These are phyloP conservation scores for Cossypha polioptera DNA, from an alignment of 2,797 vertebrate genomes.

Conservation along the genomic window DNA sequence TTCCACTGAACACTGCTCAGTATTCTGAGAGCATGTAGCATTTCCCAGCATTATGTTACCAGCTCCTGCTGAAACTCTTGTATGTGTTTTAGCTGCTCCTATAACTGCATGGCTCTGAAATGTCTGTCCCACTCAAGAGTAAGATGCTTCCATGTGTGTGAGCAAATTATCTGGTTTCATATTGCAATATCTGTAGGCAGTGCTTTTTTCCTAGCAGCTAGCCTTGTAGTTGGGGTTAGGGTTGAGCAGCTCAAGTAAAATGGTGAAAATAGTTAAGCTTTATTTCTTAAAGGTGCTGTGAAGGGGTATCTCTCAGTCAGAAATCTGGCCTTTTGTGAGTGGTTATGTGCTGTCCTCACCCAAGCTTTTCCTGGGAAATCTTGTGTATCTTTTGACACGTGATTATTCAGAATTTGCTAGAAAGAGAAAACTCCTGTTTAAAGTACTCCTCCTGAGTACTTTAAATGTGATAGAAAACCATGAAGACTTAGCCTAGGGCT, in stretches of 20 bases:
- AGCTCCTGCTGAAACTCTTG: background rate
- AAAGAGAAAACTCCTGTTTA: background rate
- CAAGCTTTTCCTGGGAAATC: background rate
- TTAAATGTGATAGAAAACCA: background rate
- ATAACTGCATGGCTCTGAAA: rapidly evolving
- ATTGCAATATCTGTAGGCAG: rapidly evolving
- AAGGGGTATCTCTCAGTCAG: background rate
- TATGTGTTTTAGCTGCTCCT: background rate
- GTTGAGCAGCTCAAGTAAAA: background rate
- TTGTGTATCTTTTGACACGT: rapidly evolving
- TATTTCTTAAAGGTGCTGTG: background rate
- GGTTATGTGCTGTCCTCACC: background rate
- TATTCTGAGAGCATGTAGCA: rapidly evolving
- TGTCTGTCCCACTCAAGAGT: too few species aligned
- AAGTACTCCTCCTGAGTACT: too few species aligned
- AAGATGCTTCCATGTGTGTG: rapidly evolving
- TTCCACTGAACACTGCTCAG: background rate
- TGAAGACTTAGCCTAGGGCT: rapidly evolving
- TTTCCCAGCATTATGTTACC: background rate
- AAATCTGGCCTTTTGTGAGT: background rate
- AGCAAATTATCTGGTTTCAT: background rate
- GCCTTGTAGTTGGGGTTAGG: background rate
- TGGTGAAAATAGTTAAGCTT: background rate
- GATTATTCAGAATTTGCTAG: background rate
- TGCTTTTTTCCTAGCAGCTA: rapidly evolving